Evolutionary conservation across 2,888 invertebrate genomes (phyloP).

Genomic region (Eurois occulta): DNA sequence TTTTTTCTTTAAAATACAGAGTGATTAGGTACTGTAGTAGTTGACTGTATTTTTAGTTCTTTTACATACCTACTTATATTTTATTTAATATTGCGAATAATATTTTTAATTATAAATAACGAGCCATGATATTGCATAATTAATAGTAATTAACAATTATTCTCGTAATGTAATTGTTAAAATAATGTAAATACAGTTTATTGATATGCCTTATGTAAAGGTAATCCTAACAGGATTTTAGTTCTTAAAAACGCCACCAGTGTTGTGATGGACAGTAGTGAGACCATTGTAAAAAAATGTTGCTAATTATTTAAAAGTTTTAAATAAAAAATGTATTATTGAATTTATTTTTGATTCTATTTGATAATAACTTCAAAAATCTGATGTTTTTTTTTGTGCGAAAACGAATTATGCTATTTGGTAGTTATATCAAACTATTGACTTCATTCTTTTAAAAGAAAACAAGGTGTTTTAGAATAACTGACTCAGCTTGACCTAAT

Average conservation of each 20-base stretch:
- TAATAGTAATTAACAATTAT: slow-evolving; percentile 27
- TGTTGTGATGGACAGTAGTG: slow-evolving; percentile 21
- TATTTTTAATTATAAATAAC: slow-evolving; percentile 16
- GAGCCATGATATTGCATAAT: slow-evolving; percentile 55
- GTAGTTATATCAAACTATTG: slow-evolving; percentile 12
- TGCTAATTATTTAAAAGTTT: slow-evolving; percentile 5
- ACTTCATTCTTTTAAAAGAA: not conserved
- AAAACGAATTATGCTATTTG: not conserved
- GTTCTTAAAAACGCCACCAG: slow-evolving; percentile 30
- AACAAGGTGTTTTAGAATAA: slow-evolving; percentile 1
- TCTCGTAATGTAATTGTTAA: slow-evolving; percentile 30
- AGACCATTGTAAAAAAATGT: slow-evolving; percentile 9
- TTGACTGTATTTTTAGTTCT: slow-evolving; percentile 16
- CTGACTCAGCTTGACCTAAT: slow-evolving; percentile 5
- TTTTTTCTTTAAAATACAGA: not conserved
- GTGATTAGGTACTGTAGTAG: not conserved
- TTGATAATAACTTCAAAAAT: slow-evolving; percentile 19
- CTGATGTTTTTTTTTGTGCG: slow-evolving; percentile 15
- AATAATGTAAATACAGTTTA: slow-evolving; percentile 39
- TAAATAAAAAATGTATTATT: slow-evolving; percentile 5
- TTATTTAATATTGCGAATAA: slow-evolving; percentile 2
- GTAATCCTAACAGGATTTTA: slow-evolving; percentile 36
- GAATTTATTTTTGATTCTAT: too few species aligned
- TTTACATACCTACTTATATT: not conserved
- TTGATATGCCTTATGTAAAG: slow-evolving; percentile 19